Evolutionary conservation across 2,888 invertebrate genomes (phyloP).

Genomic region (Agrochola circellaris): DNA sequence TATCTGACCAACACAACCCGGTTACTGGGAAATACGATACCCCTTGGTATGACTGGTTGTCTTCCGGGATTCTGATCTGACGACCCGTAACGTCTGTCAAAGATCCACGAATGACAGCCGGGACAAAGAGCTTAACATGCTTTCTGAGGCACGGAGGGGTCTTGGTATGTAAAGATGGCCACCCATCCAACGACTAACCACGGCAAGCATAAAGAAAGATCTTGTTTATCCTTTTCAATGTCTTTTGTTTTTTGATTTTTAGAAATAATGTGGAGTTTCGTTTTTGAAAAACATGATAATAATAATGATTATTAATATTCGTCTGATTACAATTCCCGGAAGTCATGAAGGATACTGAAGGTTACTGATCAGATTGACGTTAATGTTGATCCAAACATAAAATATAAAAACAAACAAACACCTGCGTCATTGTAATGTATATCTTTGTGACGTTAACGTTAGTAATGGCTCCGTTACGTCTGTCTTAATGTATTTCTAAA

Average conservation of each 20-base stretch:
- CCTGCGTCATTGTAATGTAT: constrained; percentile 60
- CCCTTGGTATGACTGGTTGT: too few species aligned
- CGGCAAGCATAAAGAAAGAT: background rate
- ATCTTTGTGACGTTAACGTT: constrained; percentile 51
- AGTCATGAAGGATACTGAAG: background rate
- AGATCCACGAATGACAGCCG: too few species aligned
- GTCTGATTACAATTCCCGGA: background rate
- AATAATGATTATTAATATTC: background rate
- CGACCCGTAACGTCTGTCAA: too few species aligned
- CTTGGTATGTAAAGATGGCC: too few species aligned
- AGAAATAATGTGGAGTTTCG: background rate
- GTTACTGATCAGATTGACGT: constrained; percentile 24
- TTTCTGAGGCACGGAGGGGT: too few species aligned
- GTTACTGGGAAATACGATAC: too few species aligned
- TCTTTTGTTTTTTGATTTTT: background rate
- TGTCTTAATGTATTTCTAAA: constrained; percentile 51
- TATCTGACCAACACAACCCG: too few species aligned
- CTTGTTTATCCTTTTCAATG: background rate
- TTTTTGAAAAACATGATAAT: background rate
- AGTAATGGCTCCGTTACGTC: constrained; percentile 49
- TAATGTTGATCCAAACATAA: constrained; percentile 43
- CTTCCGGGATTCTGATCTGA: too few species aligned
- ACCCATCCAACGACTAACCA: too few species aligned
- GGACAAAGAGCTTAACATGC: too few species aligned
- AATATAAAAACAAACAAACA: constrained; percentile 52